Evolutionary conservation across 1,140 invertebrate genomes (phyloP).

Genomic region (Euborellia annulipes): DNA sequence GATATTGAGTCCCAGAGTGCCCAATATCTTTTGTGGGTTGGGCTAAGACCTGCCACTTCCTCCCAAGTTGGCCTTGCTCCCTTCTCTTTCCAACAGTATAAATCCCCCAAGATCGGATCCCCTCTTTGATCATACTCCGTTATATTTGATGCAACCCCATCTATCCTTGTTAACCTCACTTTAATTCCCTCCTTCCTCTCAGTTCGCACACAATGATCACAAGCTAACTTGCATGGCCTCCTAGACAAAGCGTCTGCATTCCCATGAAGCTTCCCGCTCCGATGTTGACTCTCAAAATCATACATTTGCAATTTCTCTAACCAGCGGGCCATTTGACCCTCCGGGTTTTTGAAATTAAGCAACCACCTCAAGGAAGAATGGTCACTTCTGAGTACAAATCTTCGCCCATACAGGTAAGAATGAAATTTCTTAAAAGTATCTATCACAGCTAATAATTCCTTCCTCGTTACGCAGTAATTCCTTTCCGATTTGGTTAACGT

Average conservation of each 20-base stretch:
- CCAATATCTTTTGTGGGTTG: no score
- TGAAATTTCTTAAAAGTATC: constrained; percentile 8
- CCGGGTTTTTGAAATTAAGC: constrained; percentile 12
- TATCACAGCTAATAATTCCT: constrained; percentile 20
- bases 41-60: no score
- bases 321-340: constrained; percentile 11
- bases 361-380: constrained; percentile 8
- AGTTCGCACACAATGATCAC: no score
- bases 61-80: no score
- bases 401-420: constrained; percentile 21
- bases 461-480: constrained; percentile 20
- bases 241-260: constrained; percentile 24
- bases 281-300: constrained; percentile 19
- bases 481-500: constrained; percentile 12
- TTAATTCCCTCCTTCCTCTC: no score
- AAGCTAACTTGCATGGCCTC: no score
- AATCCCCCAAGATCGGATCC: no score
- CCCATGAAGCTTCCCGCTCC: constrained; percentile 23
- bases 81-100: no score
- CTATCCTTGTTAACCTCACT: no score
- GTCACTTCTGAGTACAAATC: constrained; percentile 21
- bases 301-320: constrained; percentile 8
- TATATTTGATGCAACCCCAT: no score
- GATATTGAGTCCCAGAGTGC: no score
- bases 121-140: no score